Evolutionary conservation across 2,113 vertebrate species (phyloP).

Genomic region (Hyaena hyaena): DNA sequence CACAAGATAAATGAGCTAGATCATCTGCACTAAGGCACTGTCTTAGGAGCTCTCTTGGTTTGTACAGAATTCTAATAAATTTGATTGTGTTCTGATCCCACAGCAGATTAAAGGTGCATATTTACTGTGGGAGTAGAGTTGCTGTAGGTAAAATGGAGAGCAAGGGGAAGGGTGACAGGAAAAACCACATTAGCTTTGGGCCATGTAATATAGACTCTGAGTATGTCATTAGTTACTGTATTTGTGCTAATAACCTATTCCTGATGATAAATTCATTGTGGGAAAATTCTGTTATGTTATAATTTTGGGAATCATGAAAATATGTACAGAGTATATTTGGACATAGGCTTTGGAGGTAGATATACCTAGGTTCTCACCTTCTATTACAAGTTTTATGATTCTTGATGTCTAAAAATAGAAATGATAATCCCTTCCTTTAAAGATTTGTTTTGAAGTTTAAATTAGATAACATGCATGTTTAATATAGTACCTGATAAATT

Average conservation of each 20-base stretch:
- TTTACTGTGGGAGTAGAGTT: neutral
- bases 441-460: conserved; percentile 25
- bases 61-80: conserved; percentile 17
- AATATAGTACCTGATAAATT: neutral
- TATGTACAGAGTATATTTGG: neutral
- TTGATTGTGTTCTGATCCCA: conserved; percentile 23
- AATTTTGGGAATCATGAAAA: conserved; percentile 47
- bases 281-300: neutral
- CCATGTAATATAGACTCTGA: neutral
- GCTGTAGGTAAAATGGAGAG: neutral
- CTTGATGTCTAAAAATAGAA: conserved; percentile 49
- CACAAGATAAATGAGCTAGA: neutral
- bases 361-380: neutral
- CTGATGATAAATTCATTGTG: neutral
- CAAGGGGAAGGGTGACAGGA: neutral
- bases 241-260: conserved; percentile 1
- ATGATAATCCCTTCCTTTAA: neutral
- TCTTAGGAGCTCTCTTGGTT: neutral
- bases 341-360: neutral
- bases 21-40: neutral
- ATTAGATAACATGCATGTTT: neutral
- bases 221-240: neutral
- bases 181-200: neutral
- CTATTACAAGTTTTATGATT: neutral
- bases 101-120: neutral